A percentile compares a stretch with the other conserved stretches of the same genome.
Evolutionary conservation across 2,888 invertebrate species (phyloP).

Genomic region (Agrotis ipsilon): DNA sequence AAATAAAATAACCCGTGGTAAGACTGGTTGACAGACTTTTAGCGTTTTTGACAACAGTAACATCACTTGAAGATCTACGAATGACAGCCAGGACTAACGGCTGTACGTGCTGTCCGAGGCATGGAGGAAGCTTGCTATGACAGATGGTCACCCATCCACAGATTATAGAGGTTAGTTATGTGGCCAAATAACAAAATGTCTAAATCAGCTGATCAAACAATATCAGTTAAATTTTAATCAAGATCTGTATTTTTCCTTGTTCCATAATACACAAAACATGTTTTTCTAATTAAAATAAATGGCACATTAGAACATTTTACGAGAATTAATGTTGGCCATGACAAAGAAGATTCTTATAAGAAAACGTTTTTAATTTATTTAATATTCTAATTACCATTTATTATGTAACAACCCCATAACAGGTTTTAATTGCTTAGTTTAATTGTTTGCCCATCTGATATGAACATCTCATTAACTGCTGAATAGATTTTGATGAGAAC

Average conservation of each 20-base stretch:
- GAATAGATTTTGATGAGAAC: neutral
- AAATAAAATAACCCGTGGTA: too few species aligned
- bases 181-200: neutral
- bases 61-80: too few species aligned
- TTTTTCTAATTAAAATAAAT: neutral
- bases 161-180: too few species aligned
- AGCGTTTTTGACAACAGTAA: too few species aligned
- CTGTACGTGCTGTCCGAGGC: too few species aligned
- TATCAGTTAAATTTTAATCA: neutral
- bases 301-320: neutral
- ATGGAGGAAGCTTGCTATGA: too few species aligned
- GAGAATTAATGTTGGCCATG: neutral
- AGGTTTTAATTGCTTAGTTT: neutral
- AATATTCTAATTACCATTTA: neutral
- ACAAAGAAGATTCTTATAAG: constrained; percentile 34
- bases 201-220: constrained; percentile 1
- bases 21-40: too few species aligned
- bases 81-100: too few species aligned
- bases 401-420: constrained; percentile 17
- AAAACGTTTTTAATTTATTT: constrained; percentile 7
- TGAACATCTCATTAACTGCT: neutral
- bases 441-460: constrained; percentile 13
- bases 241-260: too few species aligned
- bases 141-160: too few species aligned
- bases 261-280: neutral